phyloP scores from a whole-genome alignment of 1,140 invertebrate species.

The Cardiocondyla obscurior region DNA sequence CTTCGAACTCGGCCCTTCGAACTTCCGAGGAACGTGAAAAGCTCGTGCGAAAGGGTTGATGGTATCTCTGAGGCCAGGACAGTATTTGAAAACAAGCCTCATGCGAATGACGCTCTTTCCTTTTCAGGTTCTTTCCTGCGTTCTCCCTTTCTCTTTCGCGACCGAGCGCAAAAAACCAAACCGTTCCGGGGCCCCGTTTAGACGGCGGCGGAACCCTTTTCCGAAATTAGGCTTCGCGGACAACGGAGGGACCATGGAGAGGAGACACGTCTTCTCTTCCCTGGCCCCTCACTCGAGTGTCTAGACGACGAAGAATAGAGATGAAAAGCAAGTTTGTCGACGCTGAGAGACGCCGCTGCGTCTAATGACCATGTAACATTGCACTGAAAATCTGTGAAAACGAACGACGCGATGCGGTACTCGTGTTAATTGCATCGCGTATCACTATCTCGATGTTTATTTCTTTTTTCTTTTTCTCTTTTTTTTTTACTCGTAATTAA shows the following conservation, averaged over 20 bases:
- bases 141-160: background rate
- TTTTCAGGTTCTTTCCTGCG: conserved; percentile 26
- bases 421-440: background rate
- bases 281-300: background rate
- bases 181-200: conserved; percentile 46
- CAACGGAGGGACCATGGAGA: conserved; percentile 8
- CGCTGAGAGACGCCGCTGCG: background rate
- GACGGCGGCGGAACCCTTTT: conserved; percentile 49
- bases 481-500: too few species aligned
- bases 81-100: conserved; percentile 69
- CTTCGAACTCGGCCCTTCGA: conserved; percentile 8
- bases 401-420: background rate
- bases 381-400: conserved; percentile 1
- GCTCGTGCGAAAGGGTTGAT: conserved; percentile 52
- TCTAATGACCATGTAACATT: conserved; percentile 35
- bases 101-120: conserved; percentile 42
- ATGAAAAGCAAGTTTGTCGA: conserved; percentile 29
- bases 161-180: background rate
- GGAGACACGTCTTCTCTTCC: conserved; percentile 19
- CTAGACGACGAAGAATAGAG: conserved; percentile 38
- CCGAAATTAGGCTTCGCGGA: conserved; percentile 60
- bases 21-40: conserved; percentile 62
- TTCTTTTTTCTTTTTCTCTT: background rate
- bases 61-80: conserved; percentile 45
- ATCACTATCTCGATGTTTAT: background rate